Evolutionary conservation across 1,140 invertebrate species (phyloP), one percentile per base, ranked within the genome.

Genomic region (Trachymyrmex septentrionalis): DNA sequence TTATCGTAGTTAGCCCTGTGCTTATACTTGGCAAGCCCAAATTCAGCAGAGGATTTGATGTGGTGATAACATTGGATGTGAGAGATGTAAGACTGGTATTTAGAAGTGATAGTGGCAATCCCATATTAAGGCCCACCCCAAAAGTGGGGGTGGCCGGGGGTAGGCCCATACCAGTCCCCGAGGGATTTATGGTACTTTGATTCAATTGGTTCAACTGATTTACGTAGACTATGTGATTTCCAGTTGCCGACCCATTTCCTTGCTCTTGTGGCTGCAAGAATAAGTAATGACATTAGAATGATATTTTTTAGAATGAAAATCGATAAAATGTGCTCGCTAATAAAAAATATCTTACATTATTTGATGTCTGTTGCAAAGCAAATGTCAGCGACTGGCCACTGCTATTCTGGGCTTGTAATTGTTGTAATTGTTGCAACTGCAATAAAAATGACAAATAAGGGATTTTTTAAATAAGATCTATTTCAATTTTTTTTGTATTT

Each of bases 401-500:
- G 57, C 94, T 94, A 90, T 94, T 95, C 85, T 95, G 94, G 85
- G 94, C 94, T 88, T 96, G 95, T 67, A 95, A 91, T 89, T 96
- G 95, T 90, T 96, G 96, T 80, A 96, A 92, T 67, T 96, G 96
- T 91, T 96, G 96, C 88, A 96, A 93, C 95, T 96, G 85, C 91
- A 88, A 77, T 50, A 86, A 90, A 27, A 66, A 53, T 12, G 3
- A 12, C 2, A 27, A 34, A 34, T 50, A 59, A 44, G 10, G 3
- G 14, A 6, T 38, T 24, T 38, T 38, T 55, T 21, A n/a, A 34
- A 55, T n/a, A 85, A 69, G 21, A 73, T 86, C 14, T 50, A 6
- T 59, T n/a, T n/a, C n/a, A n/a, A n/a, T n/a, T 63, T 75, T 34
- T 75, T 34, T 75, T 5, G 2, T 7, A 55, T 57, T 55, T 76